Evolutionary conservation across 2,797 vertebrate genomes (phyloP).

Genomic region (Artibeus lituratus): DNA sequence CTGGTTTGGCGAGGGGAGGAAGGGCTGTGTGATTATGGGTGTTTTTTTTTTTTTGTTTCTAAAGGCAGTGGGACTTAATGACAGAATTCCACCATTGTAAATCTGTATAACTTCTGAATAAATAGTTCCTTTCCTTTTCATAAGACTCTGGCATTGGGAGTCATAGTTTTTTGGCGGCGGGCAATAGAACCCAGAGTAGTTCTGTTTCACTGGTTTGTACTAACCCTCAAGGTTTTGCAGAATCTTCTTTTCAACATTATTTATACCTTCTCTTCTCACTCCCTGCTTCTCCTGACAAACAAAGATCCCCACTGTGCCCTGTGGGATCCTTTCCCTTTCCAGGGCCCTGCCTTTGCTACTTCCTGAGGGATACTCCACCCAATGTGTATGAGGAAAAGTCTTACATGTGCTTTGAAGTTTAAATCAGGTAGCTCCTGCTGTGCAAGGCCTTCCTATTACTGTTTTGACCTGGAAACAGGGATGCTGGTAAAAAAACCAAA

Average conservation of each 20-base stretch:
- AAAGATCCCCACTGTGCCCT: not conserved
- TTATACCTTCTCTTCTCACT: not conserved
- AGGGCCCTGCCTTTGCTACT: not conserved
- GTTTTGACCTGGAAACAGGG: not conserved
- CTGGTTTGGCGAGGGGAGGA: too few relatives aligned
- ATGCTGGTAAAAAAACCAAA: not conserved
- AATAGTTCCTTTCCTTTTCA: too few relatives aligned
- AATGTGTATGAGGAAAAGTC: not conserved
- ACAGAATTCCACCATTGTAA: too few relatives aligned
- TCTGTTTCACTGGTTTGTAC: not conserved
- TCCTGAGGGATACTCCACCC: not conserved
- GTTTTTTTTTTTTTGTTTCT: too few relatives aligned
- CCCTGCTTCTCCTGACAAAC: not conserved
- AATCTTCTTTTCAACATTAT: not conserved
- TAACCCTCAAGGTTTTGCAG: not conserved
- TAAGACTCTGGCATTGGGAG: too few relatives aligned
- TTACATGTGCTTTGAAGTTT: not conserved
- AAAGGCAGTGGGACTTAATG: too few relatives aligned
- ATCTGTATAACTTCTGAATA: too few relatives aligned
- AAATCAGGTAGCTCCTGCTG: not conserved
- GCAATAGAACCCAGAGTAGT: too few relatives aligned
- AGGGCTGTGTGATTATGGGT: too few relatives aligned
- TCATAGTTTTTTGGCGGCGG: too few relatives aligned
- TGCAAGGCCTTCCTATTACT: not conserved
- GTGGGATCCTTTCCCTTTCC: not conserved